phyloP scores from a whole-genome alignment of 2,888 invertebrate genomes.

The Tigriopus californicus region DNA sequence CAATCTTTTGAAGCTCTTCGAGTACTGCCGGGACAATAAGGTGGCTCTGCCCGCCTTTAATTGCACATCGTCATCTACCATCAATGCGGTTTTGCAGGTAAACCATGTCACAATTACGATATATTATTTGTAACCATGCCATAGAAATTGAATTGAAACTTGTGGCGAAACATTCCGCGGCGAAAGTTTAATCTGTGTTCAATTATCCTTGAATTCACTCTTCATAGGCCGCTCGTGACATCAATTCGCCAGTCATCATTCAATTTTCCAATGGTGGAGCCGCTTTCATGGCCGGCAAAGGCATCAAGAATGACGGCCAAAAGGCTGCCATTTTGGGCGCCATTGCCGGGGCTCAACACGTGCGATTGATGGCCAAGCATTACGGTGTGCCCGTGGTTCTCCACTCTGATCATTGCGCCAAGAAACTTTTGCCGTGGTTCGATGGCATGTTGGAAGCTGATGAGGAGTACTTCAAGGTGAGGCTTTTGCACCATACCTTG shows the following conservation, averaged over 20 bases:
- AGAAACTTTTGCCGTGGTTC: constrained; percentile 15
- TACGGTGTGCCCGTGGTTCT: constrained; percentile 14
- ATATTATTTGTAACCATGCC: too few relatives aligned
- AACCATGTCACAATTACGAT: too few relatives aligned
- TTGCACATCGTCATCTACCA: constrained; percentile 12
- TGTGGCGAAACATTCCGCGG: too few relatives aligned
- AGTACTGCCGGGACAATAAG: constrained; percentile 11
- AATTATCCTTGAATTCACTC: too few relatives aligned
- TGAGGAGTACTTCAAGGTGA: constrained; percentile 14
- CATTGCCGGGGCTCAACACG: constrained; percentile 16
- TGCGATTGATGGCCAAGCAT: constrained; percentile 15
- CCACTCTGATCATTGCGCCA: constrained; percentile 16
- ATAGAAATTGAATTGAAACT: too few relatives aligned
- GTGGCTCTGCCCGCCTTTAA: constrained; percentile 15
- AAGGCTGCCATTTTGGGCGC: constrained; percentile 14
- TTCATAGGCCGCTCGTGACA: constrained; percentile 9
- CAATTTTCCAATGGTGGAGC: constrained; percentile 16
- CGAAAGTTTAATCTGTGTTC: too few relatives aligned
- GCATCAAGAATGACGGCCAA: constrained; percentile 14
- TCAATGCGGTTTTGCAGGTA: constrained; percentile 8
- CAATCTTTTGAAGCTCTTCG: constrained; percentile 10
- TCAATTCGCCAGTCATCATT: constrained; percentile 13
- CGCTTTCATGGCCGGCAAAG: constrained; percentile 16
- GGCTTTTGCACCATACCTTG: too few relatives aligned
- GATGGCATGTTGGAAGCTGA: constrained; percentile 16